Percentiles rank a stretch among this genome's conserved stretches.
phyloP scores from a whole-genome alignment of 2,797 vertebrate species.

The Phalanger gymnotis region DNA sequence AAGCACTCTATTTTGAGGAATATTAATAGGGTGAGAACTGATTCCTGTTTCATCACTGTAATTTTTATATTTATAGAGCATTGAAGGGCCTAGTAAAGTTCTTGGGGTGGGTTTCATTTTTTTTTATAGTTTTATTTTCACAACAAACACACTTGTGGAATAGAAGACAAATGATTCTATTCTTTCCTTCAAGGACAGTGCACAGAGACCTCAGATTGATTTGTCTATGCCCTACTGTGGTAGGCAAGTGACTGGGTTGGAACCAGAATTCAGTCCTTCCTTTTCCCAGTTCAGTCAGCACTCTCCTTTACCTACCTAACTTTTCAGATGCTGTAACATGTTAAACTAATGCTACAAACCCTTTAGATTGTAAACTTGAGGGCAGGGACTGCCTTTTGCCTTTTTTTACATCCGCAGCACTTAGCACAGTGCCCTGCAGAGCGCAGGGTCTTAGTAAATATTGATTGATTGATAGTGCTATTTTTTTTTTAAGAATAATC shows the following conservation, averaged over 20 bases:
- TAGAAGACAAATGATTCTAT: neutral
- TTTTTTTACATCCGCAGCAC: neutral
- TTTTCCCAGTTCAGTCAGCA: neutral
- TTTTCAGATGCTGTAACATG: neutral
- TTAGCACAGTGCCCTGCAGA: neutral
- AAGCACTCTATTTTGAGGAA: neutral
- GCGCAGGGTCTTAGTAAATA: neutral
- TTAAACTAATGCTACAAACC: neutral
- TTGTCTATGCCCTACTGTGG: neutral
- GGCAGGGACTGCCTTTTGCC: neutral
- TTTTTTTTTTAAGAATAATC: too few relatives aligned
- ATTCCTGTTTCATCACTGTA: neutral
- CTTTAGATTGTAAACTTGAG: neutral
- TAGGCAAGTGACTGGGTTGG: neutral
- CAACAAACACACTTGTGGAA: neutral
- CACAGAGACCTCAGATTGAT: neutral
- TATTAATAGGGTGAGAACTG: neutral
- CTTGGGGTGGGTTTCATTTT: neutral
- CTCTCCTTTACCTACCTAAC: neutral
- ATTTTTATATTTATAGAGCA: neutral
- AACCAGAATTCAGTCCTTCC: neutral
- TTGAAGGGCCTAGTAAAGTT: conserved; percentile 4
- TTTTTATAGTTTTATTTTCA: conserved; percentile 5
- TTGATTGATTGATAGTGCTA: neutral
- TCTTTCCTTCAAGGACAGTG: neutral